These are phyloP conservation scores for Ligdia adustata DNA, from an alignment of 2,888 invertebrate species.

Conservation along the genomic window DNA sequence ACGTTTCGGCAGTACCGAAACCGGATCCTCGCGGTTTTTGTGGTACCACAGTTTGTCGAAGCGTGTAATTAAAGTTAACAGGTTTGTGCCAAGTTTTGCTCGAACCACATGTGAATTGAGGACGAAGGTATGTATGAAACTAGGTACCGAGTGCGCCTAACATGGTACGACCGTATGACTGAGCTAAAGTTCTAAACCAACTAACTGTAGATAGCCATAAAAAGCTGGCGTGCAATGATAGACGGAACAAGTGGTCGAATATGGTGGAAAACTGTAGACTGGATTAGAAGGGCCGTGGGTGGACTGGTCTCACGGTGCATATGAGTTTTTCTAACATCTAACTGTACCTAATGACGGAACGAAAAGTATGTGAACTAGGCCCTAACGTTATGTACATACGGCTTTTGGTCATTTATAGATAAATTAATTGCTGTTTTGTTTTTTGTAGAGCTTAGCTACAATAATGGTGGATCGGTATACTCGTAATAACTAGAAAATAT, in stretches of 20 bases:
- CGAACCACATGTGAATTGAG: conserved; percentile 26
- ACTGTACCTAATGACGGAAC: conserved; percentile 66
- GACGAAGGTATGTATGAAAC: conserved; percentile 1
- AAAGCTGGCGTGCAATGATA: conserved; percentile 35
- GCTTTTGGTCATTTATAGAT: neutral
- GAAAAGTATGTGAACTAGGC: conserved; percentile 33
- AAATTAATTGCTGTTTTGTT: too few relatives aligned
- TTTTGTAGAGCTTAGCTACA: too few relatives aligned
- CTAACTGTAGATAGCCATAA: conserved; percentile 34
- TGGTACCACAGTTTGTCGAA: conserved; percentile 37
- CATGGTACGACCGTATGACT: conserved; percentile 4
- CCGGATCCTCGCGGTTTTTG: conserved; percentile 25
- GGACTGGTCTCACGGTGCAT: conserved; percentile 66
- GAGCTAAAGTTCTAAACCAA: conserved; percentile 22
- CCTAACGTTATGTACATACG: conserved; percentile 24
- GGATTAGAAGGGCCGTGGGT: conserved; percentile 65
- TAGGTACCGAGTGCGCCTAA: conserved; percentile 7
- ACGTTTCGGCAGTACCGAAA: conserved; percentile 27
- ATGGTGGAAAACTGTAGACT: conserved; percentile 50
- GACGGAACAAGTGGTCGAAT: conserved; percentile 43
- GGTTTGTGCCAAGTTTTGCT: conserved; percentile 35
- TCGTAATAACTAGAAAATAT: too few relatives aligned
- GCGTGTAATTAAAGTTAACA: conserved; percentile 42
- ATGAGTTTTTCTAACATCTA: conserved; percentile 68
- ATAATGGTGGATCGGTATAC: too few relatives aligned